Percentiles rank a stretch among this genome's conserved stretches.
phyloP scores from a whole-genome alignment of 1,140 invertebrate genomes.

The Plutomurus gul region DNA sequence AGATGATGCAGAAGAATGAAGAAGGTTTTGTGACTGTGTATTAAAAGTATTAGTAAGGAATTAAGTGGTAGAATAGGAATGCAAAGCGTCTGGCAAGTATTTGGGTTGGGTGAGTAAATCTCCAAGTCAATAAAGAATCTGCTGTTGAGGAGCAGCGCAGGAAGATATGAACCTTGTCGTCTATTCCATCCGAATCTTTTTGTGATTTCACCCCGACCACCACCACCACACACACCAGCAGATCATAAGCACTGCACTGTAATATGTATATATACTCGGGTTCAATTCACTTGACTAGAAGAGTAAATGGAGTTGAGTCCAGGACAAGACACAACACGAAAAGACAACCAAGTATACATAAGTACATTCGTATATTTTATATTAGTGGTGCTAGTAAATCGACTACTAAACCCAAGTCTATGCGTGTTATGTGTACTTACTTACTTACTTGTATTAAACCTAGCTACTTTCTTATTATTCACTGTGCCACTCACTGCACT shows the following conservation, averaged over 20 bases:
- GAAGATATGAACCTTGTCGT: not conserved
- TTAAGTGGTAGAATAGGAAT: conserved; percentile 37
- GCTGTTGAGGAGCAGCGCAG: not conserved
- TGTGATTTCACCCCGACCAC: not conserved
- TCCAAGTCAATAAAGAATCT: conserved; percentile 46
- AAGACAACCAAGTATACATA: not conserved
- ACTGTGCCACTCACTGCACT: too few relatives aligned
- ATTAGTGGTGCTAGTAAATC: not conserved
- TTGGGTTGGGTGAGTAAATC: conserved; percentile 36
- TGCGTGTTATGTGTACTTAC: too few relatives aligned
- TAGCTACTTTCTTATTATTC: too few relatives aligned
- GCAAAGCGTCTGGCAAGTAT: conserved; percentile 7
- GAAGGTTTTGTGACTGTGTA: conserved; percentile 40
- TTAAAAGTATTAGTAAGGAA: conserved; percentile 50
- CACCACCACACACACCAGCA: too few relatives aligned
- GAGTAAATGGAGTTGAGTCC: not conserved
- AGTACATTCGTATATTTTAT: not conserved
- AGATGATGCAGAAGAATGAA: conserved; percentile 19
- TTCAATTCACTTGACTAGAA: not conserved
- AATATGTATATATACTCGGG: too few relatives aligned
- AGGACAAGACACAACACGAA: conserved; percentile 5
- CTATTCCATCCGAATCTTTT: not conserved
- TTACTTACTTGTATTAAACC: too few relatives aligned
- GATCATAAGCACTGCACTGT: too few relatives aligned
- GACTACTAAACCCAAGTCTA: too few relatives aligned